Base-by-base conservation (phyloP, 2,113 vertebrate genomes). In the Scopus umbretta region DNA sequence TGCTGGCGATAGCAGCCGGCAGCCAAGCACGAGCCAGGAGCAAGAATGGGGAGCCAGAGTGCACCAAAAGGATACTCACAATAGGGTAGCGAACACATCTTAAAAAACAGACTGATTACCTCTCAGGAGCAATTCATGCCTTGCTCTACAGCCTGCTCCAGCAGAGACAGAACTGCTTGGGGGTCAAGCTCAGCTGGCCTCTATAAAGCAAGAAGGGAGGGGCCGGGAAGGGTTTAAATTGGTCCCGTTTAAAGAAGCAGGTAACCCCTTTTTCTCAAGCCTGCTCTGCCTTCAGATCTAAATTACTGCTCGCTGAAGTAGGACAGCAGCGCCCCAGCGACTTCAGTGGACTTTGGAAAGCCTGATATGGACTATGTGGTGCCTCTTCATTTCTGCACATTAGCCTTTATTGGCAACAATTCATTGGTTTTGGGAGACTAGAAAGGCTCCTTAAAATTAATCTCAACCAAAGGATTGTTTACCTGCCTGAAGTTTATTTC, bases 21-120 rank as follows among this genome's bases (percentile, higher is more conserved):
- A 16, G 58, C 43, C 26, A 27, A 61, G 27, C 50, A 4, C 0
- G 4, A 38, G 3, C 19, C 3, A 1, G 17, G 20, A 7, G 10
- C 13, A 40, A 19, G 27, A 47, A 4, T 1, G 0, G 12, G 70
- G 10, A 78, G 9, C 10, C 49, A 66, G 36, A 56, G n/a, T 1
- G n/a, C 42, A 29, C 71, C 42, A 17, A 30, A 74, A 73, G 6
- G 10, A 52, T 11, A 4, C 18, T 6, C 42, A 15, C 34, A 82
- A 63, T 38, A 1, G 8, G 47, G 29, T 5, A 80, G 53, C 4
- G 14, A 90, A n/a, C 16, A 3, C 17, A 40, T 10, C 56, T 45
- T 42, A 50, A 70, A 86, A 86, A 19, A 1, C n/a, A 19, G 4
- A 10, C 15, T 21, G 29, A 49, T 67, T 74, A 49, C 47, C 52